phyloP scores from a whole-genome alignment of 2,113 vertebrate genomes.

The Chloroceryle aenea region DNA sequence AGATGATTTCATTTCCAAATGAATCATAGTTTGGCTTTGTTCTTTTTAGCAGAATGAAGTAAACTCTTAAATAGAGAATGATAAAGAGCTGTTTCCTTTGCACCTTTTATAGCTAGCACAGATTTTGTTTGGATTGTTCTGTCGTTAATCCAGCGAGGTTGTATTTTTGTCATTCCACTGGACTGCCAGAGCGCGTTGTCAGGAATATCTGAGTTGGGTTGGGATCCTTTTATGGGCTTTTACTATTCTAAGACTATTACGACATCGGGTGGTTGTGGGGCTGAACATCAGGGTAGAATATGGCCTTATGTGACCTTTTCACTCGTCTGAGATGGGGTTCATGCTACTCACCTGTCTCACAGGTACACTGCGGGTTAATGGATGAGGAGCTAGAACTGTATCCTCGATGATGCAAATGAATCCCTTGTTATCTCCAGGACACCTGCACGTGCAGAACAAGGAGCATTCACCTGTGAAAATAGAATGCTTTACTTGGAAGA shows the following conservation, averaged over 20 bases:
- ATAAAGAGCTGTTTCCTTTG: conserved; percentile 87
- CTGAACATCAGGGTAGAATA: not conserved
- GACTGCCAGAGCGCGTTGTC: conserved; percentile 62
- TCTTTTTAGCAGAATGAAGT: conserved; percentile 72
- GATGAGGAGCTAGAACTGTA: not conserved
- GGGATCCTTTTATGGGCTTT: conserved; percentile 65
- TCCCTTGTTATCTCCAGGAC: not conserved
- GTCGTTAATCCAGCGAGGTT: conserved; percentile 61
- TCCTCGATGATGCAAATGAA: no score
- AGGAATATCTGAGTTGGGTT: not conserved
- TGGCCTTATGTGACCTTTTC: not conserved
- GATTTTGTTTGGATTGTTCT: conserved; percentile 86
- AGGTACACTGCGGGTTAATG: not conserved
- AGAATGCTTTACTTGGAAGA: not conserved
- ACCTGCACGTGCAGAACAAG: not conserved
- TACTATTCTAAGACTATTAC: conserved; percentile 2
- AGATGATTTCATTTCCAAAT: conserved; percentile 68
- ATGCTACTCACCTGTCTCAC: not conserved
- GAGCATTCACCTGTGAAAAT: not conserved
- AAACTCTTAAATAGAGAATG: conserved; percentile 86
- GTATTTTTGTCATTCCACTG: conserved; percentile 71
- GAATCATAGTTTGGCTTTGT: conserved; percentile 75
- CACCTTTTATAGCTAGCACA: conserved; percentile 79
- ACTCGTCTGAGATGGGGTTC: not conserved
- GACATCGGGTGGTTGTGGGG: not conserved